A percentile compares a stretch with the other conserved stretches of the same genome.
These are phyloP conservation scores for Cyprinella venusta DNA, from an alignment of 2,797 vertebrate species.

Conservation along the genomic window DNA sequence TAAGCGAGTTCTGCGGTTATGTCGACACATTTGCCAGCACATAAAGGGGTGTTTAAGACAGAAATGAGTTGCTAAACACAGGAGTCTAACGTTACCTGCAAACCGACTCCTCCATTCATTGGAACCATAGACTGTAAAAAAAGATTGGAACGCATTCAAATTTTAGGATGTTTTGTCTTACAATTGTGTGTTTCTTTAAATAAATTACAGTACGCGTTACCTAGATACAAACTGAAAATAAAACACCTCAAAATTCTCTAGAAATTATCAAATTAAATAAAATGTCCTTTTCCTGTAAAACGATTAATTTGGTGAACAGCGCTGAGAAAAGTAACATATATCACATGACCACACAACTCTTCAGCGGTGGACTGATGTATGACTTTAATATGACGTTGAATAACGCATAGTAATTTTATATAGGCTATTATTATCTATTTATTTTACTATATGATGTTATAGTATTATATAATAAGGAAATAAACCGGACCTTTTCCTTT, in stretches of 20 bases:
- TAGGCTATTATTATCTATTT: background rate
- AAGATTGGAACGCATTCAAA: background rate
- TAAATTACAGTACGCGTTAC: too few species aligned
- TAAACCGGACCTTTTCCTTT: background rate
- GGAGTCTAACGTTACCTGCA: background rate
- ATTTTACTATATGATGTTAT: background rate
- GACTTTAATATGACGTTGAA: background rate
- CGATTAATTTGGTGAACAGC: background rate
- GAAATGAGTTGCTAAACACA: background rate
- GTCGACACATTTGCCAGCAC: background rate
- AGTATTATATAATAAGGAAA: background rate
- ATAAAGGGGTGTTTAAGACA: background rate
- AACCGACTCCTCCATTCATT: background rate
- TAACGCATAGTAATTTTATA: background rate
- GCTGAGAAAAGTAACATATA: background rate
- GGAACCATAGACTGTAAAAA: too few species aligned
- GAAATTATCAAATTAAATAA: background rate
- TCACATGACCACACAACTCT: background rate
- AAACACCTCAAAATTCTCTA: background rate
- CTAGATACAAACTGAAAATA: background rate
- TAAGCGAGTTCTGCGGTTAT: background rate
- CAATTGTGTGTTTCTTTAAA: background rate
- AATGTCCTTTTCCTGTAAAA: background rate
- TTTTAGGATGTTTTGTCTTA: background rate
- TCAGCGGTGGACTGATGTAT: background rate